A percentile compares a stretch with the other conserved stretches of the same genome.
These are phyloP conservation scores for Sesamia inferens DNA, from an alignment of 2,888 invertebrate genomes.

Conservation along the genomic window DNA sequence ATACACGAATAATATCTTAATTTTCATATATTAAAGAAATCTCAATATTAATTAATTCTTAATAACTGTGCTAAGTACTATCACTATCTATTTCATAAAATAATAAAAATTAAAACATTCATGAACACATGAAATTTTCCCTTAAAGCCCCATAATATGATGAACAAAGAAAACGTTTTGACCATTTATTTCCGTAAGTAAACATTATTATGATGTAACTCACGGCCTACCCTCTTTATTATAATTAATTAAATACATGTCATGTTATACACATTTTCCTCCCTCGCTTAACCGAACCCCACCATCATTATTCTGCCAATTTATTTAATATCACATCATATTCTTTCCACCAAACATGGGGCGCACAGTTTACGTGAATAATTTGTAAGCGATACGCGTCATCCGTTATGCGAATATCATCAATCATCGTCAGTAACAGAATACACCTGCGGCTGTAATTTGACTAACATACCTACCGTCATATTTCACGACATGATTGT, in stretches of 20 bases:
- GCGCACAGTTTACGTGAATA: slow-evolving; percentile 53
- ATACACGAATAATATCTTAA: not conserved
- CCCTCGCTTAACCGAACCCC: not conserved
- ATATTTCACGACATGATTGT: slow-evolving; percentile 62
- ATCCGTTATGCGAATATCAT: slow-evolving; percentile 58
- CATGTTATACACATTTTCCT: slow-evolving; percentile 2
- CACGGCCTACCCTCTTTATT: not conserved
- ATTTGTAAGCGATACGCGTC: slow-evolving; percentile 63
- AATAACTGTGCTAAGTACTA: too few relatives aligned
- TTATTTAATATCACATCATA: slow-evolving; percentile 39
- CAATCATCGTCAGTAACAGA: slow-evolving; percentile 62
- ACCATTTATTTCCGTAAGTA: not conserved
- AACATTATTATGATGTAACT: too few relatives aligned
- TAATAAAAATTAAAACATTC: too few relatives aligned
- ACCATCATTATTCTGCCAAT: slow-evolving; percentile 32
- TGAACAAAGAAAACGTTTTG: not conserved
- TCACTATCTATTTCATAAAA: too few relatives aligned
- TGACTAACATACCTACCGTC: slow-evolving; percentile 55
- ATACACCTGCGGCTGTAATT: slow-evolving; percentile 66
- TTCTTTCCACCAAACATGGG: slow-evolving; percentile 42
- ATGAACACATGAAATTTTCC: not conserved
- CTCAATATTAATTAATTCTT: too few relatives aligned
- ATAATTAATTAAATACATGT: slow-evolving; percentile 33
- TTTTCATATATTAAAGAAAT: not conserved
- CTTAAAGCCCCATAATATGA: not conserved